Evolutionary conservation across 2,797 vertebrate genomes (phyloP), one percentile per base, ranked within the genome.

Genomic region (Enteromius argenteus): DNA sequence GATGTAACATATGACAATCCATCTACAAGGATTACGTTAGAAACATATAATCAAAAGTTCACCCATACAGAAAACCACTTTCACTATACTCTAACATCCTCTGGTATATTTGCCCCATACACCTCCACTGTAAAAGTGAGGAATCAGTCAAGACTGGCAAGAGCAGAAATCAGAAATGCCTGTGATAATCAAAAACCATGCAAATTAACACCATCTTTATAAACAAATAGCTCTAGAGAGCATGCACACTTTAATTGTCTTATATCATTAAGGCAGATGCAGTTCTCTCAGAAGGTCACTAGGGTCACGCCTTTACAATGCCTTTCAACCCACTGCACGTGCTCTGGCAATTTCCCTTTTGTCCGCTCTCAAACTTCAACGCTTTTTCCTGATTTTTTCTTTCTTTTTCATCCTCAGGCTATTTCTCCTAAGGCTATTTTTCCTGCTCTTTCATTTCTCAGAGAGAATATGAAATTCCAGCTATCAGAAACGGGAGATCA

Each of bases 401-500:
- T 58, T 72, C 49, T 10, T 77, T 30, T 60, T 60, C 60, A n/a
- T 68, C 79, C 71, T 72, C 78, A 76, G 67, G 71, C 74, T 72
- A 80, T 86, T 87, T 67, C 53, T 85, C 94, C 93, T 21, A 75
- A 3, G 93, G 94, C 94, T 90, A 80, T 94, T 94, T 93, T 90
- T 89, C 89, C 88, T 42, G 32, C 88, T 89, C 82, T 88, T 89
- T 90, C 88, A 86, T 90, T 90, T 92, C 92, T 94, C 93, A 85
- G 90, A 93, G 87, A 94, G 92, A 92, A 93, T 90, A 92, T 92
- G 90, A 93, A 93, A 94, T 93, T 91, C 90, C 87, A 87, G 89
- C 92, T 91, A 94, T 95, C 93, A 93, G 90, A 87, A 88, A 80
- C 85, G 85, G 46, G 77, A 91, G 93, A 95, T 95, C 94, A 95